Evolutionary conservation across 2,113 vertebrate genomes (phyloP).

Genomic region (Elgaria multicarinata): DNA sequence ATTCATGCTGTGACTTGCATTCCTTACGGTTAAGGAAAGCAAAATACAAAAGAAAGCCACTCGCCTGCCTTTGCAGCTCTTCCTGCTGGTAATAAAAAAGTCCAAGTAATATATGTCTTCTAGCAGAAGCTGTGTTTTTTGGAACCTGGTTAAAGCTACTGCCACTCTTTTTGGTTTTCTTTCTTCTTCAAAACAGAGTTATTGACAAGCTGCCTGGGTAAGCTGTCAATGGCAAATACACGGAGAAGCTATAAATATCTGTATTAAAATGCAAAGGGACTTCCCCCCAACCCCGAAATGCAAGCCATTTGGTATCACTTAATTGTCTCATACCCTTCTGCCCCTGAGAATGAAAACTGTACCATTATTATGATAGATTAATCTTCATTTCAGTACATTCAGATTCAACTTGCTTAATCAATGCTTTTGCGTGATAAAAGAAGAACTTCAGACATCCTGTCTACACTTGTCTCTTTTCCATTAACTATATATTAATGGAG

Average conservation of each 20-base stretch:
- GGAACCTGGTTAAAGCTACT: not conserved
- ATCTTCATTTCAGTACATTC: slow-evolving; percentile 52
- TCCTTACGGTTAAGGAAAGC: not conserved
- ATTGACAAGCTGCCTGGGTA: not conserved
- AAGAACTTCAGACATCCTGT: slow-evolving; percentile 49
- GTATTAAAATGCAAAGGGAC: slow-evolving; percentile 1
- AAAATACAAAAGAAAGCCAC: not conserved
- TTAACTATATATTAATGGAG: slow-evolving; percentile 44
- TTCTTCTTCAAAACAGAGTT: slow-evolving; percentile 33
- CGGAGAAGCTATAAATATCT: slow-evolving; percentile 41
- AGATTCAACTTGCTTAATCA: slow-evolving; percentile 53
- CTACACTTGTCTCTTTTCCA: slow-evolving; percentile 35
- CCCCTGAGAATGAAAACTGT: slow-evolving; percentile 40
- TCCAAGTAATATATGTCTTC: not conserved
- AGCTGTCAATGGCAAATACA: slow-evolving; percentile 27
- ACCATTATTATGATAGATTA: slow-evolving; percentile 51
- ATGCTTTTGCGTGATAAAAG: slow-evolving; percentile 50
- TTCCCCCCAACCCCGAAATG: slow-evolving; percentile 18
- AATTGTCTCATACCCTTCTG: slow-evolving; percentile 35
- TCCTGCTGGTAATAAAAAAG: not conserved
- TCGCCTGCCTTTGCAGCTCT: not conserved
- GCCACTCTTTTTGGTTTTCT: not conserved
- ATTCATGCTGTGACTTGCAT: not conserved
- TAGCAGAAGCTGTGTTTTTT: not conserved
- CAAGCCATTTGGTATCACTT: slow-evolving; percentile 24